These are phyloP conservation scores for Rhizoglyphus robini DNA, from an alignment of 1,140 invertebrate species.

Conservation along the genomic window DNA sequence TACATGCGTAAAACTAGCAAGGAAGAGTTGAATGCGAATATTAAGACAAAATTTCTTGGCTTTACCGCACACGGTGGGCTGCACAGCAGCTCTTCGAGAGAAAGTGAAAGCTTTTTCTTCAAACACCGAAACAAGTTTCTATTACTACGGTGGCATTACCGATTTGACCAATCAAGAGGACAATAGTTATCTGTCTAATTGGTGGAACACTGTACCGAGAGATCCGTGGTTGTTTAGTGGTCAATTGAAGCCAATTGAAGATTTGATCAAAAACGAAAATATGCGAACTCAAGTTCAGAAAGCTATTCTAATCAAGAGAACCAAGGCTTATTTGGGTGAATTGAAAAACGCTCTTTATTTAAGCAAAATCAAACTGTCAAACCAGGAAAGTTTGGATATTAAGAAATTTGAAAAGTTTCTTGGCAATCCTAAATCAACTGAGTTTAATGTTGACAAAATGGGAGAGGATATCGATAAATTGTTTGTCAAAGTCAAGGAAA, in stretches of 20 bases:
- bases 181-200: not conserved
- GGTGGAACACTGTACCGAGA: not conserved
- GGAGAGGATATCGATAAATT: not conserved
- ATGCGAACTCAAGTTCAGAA: not conserved
- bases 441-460: not conserved
- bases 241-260: not conserved
- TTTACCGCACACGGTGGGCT: not conserved
- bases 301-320: not conserved
- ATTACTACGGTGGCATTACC: not conserved
- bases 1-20: not conserved
- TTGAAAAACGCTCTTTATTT: not conserved
- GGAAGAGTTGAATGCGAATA: not conserved
- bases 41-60: not conserved
- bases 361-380: not conserved
- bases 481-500: not conserved
- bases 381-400: not conserved
- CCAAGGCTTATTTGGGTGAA: not conserved
- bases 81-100: not conserved
- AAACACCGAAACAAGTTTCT: not conserved
- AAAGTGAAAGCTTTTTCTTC: not conserved
- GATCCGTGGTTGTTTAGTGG: conserved; percentile 1
- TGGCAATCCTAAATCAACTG: not conserved
- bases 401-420: not conserved
- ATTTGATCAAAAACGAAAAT: not conserved
- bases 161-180: not conserved